These are phyloP conservation scores for Turnix velox DNA, from an alignment of 2,113 vertebrate species.

Conservation along the genomic window DNA sequence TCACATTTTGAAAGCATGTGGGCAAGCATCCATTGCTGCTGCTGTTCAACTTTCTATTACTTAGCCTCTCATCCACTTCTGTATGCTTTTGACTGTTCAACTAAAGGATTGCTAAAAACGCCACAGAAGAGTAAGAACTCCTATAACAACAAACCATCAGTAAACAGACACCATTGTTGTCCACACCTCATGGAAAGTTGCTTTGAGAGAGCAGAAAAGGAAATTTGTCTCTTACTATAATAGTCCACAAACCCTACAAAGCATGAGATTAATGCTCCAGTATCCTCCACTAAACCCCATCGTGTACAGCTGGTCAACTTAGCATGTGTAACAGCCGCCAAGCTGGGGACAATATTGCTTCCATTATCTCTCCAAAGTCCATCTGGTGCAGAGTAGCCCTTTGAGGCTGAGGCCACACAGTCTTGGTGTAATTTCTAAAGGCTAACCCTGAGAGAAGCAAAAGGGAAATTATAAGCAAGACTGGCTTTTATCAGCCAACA, in stretches of 20 bases:
- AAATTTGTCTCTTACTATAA: background rate
- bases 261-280: background rate
- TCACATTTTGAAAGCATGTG: background rate
- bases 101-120: background rate
- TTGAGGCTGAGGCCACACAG: background rate
- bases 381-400: background rate
- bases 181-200: background rate
- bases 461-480: background rate
- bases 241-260: background rate
- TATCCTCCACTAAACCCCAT: background rate
- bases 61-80: background rate
- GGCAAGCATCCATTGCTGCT: background rate
- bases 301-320: background rate
- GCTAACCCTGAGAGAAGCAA: background rate
- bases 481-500: background rate
- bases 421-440: background rate
- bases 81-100: background rate
- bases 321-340: background rate
- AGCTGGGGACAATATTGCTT: background rate
- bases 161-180: rapidly evolving
- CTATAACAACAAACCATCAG: background rate
- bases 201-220: background rate
- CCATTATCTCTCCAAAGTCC: conserved; percentile 1
- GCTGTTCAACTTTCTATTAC: background rate
- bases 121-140: background rate